Percentiles rank a stretch among this genome's conserved stretches.
Evolutionary conservation across 2,888 invertebrate genomes (phyloP).

Genomic region (Trichopria drosophilae): DNA sequence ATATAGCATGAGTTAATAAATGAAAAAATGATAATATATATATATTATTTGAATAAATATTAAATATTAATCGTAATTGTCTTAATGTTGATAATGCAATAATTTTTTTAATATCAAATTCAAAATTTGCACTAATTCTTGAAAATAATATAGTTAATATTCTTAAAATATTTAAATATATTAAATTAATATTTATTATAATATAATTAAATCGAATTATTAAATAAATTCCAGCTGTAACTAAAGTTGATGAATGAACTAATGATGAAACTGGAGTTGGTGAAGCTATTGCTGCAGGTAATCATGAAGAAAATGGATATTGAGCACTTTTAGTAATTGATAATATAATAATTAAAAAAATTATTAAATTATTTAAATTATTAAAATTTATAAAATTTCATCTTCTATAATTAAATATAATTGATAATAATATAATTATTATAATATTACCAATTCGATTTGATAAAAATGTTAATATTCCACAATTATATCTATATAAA

Average conservation of each 20-base stretch:
- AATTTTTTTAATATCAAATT: conserved; percentile 75
- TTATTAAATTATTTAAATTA: conserved; percentile 45
- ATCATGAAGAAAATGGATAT: conserved; percentile 77
- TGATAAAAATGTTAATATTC: conserved; percentile 71
- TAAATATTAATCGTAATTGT: conserved; percentile 74
- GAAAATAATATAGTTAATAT: conserved; percentile 67
- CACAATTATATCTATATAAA: conserved; percentile 69
- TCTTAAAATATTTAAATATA: conserved; percentile 35
- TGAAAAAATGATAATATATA: conserved; percentile 70
- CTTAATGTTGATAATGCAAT: conserved; percentile 78
- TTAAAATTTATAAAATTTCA: conserved; percentile 59
- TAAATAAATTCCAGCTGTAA: conserved; percentile 76
- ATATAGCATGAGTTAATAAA: conserved; percentile 73
- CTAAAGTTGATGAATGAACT: conserved; percentile 78
- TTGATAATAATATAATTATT: conserved; percentile 31
- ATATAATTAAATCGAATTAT: conserved; percentile 68
- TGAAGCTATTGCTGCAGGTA: conserved; percentile 76
- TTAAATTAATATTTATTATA: conserved; percentile 59
- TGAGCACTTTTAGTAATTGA: conserved; percentile 79
- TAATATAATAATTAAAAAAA: conserved; percentile 57
- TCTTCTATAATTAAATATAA: conserved; percentile 22
- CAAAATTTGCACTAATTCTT: conserved; percentile 66
- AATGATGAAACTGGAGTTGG: conserved; percentile 77
- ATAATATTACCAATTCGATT: conserved; percentile 63
- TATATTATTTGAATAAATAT: conserved; percentile 64